Evolutionary conservation across 92 coral and sea anemone species (phyloP), one percentile per base, ranked within the genome.

Genomic region (Micromussa lordhowensis): DNA sequence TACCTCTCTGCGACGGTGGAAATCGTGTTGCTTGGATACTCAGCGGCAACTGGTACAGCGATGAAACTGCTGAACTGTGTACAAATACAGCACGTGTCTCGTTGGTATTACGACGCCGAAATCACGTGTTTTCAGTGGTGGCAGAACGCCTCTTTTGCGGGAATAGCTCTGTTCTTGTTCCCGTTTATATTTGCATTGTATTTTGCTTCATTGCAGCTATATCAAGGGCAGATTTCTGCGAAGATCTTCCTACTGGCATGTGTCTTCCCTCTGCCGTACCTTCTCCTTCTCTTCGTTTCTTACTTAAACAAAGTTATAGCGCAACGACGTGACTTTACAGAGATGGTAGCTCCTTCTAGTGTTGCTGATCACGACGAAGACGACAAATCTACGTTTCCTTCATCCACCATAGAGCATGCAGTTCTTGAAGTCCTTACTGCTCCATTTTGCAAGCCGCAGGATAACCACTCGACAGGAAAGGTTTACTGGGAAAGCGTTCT

Each of bases 401-500:
- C 40, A 17, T 6, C 35, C 74, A 29, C 48, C 48, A 51, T 58
- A 2, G 77, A 75, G 17, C n/a, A 21, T 1, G 71, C 84, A 6
- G 83, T 91, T 64, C 68, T 86, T 30, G 82, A 79, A 83, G 93
- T 80, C 18, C 80, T 91, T 4, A 64, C 68, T 21, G 93, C 83
- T 17, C 91, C 91, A 28, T 91, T 91, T 24, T 72, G 73, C 73
- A 70, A 87, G 44, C 79, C 87, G 21, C 21, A 48, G n/a, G 69
- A 32, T 24, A 35, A 68, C 28, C 29, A 16, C 19, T 36, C 38
- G 3, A 36, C 22, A 28, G 90, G 93, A 38, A 76, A 40, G 36
- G 71, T 91, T 51, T 77, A 91, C 77, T 91, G 93, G 93, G 93
- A 91, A 29, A 66, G 91, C 49, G 68, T 87, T 53, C 88, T 91